phyloP scores from a whole-genome alignment of 1,140 invertebrate genomes.

The Camponotus floridanus region DNA sequence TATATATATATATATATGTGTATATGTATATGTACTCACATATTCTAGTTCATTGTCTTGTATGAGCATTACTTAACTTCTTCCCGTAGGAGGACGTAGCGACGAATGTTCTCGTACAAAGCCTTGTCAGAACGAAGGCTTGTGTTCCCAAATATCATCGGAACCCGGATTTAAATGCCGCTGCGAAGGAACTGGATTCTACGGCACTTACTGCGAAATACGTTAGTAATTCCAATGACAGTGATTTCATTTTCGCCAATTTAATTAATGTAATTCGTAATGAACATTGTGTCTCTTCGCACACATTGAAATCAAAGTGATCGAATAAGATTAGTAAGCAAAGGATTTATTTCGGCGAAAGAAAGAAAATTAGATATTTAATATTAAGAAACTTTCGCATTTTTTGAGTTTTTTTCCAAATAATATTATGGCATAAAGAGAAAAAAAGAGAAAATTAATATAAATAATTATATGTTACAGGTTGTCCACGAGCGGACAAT shows the following conservation, averaged over 20 bases:
- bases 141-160: slow-evolving; percentile 90
- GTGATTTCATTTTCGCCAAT: neutral
- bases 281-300: neutral
- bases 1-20: neutral
- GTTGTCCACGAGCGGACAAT: slow-evolving; percentile 86
- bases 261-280: neutral
- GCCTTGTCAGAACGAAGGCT: slow-evolving; percentile 89
- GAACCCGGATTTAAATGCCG: slow-evolving; percentile 90
- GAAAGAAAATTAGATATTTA: slow-evolving; percentile 26
- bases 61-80: neutral
- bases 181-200: slow-evolving; percentile 91
- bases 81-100: slow-evolving; percentile 86
- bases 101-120: slow-evolving; percentile 88
- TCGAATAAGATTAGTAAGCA: neutral
- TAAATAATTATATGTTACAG: slow-evolving; percentile 81
- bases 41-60: neutral
- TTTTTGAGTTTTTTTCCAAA: slow-evolving; percentile 20
- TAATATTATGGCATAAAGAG: slow-evolving; percentile 18
- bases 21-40: neutral
- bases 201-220: slow-evolving; percentile 89
- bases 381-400: slow-evolving; percentile 8
- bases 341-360: slow-evolving; percentile 16
- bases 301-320: neutral
- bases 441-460: slow-evolving; percentile 20
- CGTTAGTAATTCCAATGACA: slow-evolving; percentile 82